Conservation (phyloP, 2,113 vertebrate species). For the Telmatochromis sp. region DNA sequence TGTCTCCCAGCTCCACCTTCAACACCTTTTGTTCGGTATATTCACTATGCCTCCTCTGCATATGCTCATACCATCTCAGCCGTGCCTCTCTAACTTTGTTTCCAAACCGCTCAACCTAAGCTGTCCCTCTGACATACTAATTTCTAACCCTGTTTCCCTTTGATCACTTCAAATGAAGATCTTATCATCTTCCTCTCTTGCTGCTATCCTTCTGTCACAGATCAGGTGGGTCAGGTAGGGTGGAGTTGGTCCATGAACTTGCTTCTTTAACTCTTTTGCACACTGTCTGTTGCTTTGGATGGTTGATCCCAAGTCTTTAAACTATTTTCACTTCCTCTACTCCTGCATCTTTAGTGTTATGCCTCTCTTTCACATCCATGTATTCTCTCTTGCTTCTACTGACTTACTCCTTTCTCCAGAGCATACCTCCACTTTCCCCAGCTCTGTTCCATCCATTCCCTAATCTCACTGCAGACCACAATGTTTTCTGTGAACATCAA, state of each 20-base stretch:
- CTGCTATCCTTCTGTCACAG: neutral
- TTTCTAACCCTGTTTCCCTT: neutral
- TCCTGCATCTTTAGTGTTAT: neutral
- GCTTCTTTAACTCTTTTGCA: neutral
- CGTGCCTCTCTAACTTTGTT: neutral
- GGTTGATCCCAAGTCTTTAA: neutral
- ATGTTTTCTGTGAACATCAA: neutral
- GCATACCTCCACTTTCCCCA: neutral
- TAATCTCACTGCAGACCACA: neutral
- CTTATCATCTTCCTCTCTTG: neutral
- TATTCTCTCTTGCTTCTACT: neutral
- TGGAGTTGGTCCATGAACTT: neutral
- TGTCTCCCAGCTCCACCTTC: neutral
- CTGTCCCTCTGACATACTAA: neutral
- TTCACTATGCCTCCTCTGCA: neutral
- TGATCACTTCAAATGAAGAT: neutral
- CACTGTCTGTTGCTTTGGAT: neutral
- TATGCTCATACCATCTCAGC: neutral
- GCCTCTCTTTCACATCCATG: neutral
- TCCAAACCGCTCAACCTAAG: neutral
- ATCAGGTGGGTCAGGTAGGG: neutral
- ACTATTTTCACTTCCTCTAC: neutral
- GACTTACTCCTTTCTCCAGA: neutral
- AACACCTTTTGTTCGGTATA: neutral
- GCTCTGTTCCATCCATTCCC: neutral